Conservation (phyloP, 2,113 vertebrate species). For the Nyctibius bracteatus region DNA sequence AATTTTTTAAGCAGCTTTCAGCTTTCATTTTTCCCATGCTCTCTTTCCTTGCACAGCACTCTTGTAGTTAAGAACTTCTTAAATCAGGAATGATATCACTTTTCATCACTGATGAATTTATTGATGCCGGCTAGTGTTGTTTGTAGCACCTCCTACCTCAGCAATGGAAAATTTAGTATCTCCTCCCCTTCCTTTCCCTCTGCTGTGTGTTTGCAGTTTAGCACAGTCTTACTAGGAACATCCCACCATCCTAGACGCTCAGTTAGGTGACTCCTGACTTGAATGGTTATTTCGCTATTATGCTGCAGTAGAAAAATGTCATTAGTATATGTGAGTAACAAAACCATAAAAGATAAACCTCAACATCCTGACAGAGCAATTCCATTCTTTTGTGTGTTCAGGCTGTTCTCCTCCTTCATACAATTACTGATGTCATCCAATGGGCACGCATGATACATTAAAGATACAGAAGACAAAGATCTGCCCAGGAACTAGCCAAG, state of each 20-base stretch:
- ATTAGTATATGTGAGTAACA: not conserved
- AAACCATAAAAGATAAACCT: not conserved
- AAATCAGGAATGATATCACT: constrained; percentile 1
- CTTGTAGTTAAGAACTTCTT: not conserved
- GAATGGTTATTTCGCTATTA: not conserved
- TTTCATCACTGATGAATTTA: not conserved
- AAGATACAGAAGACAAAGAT: not conserved
- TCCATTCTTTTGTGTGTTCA: not conserved
- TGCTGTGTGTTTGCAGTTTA: not conserved
- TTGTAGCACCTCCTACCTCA: not conserved
- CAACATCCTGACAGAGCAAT: not conserved
- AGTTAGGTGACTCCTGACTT: not conserved
- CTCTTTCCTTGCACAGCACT: not conserved
- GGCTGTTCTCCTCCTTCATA: not conserved
- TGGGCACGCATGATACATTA: not conserved
- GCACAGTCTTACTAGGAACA: not conserved
- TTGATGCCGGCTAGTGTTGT: not conserved
- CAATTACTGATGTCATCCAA: not conserved
- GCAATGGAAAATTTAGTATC: not conserved
- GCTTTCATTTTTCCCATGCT: not conserved
- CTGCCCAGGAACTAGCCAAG: not conserved
- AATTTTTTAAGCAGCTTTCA: constrained; percentile 2
- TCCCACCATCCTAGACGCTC: not conserved
- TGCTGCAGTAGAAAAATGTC: not conserved
- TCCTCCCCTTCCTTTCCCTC: not conserved